Evolutionary conservation across 2,797 vertebrate genomes (phyloP).

Genomic region (Sebastes kiyomatsui): DNA sequence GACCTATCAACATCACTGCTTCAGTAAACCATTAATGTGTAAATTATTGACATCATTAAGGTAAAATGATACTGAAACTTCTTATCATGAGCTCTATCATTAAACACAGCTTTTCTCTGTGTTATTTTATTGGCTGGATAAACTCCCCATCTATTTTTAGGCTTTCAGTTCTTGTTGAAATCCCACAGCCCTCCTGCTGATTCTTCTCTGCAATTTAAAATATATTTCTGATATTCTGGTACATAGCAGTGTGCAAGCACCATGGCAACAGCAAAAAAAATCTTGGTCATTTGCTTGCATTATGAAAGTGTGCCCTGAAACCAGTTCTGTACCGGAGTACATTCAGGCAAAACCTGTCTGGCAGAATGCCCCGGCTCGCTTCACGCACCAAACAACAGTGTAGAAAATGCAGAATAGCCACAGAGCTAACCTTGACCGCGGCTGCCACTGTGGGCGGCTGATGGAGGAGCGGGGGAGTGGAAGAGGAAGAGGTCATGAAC

Average conservation of each 20-base stretch:
- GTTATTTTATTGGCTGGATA: conserved; percentile 7
- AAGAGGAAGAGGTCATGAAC: conserved; percentile 67
- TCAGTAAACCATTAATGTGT: neutral
- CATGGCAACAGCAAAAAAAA: conserved; percentile 59
- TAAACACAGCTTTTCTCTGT: neutral
- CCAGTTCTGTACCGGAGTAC: conserved; percentile 8
- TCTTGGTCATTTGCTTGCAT: conserved; percentile 45
- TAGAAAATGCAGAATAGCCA: conserved; percentile 62
- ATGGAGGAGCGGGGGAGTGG: conserved; percentile 60
- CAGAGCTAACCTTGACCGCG: conserved; percentile 67
- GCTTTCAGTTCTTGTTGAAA: conserved; percentile 30
- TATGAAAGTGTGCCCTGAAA: conserved; percentile 50
- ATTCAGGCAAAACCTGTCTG: conserved; percentile 40
- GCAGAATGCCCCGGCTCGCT: conserved; percentile 33
- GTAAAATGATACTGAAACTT: neutral
- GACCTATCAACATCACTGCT: neutral
- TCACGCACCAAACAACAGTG: conserved; percentile 23
- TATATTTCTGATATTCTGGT: conserved; percentile 32
- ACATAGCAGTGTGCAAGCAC: conserved; percentile 36
- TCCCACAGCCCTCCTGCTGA: conserved; percentile 31
- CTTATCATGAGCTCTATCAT: neutral
- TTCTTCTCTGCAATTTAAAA: conserved; percentile 20
- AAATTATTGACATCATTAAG: neutral
- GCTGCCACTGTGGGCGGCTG: conserved; percentile 63
- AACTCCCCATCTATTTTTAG: conserved; percentile 34